phyloP scores from a whole-genome alignment of 1,140 invertebrate species.

The Nasonia vitripennis region DNA sequence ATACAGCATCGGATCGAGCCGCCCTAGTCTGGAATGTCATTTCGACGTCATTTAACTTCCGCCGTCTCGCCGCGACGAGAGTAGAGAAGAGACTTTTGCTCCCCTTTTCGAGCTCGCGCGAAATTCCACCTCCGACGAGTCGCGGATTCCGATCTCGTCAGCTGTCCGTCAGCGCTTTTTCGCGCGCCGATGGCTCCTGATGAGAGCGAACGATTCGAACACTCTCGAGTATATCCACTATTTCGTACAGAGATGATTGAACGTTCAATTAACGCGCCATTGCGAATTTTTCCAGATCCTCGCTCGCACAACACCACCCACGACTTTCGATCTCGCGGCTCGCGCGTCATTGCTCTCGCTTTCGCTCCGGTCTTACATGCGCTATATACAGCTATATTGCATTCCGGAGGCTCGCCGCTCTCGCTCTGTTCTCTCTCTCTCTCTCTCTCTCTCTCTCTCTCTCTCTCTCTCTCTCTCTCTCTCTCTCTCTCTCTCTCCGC shows the following conservation, averaged over 20 bases:
- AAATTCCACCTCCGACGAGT: constrained; percentile 23
- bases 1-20: not conserved
- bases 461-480: not conserved
- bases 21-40: constrained; percentile 22
- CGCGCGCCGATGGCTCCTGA: not conserved
- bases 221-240: not conserved
- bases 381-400: constrained; percentile 10
- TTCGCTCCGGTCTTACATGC: not conserved
- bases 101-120: not conserved
- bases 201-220: not conserved
- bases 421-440: not conserved
- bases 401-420: not conserved
- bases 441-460: not conserved
- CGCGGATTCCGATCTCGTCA: not conserved
- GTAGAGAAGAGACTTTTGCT: not conserved
- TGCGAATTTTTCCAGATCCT: not conserved
- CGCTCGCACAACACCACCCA: not conserved
- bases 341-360: constrained; percentile 20
- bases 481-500: not conserved
- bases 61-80: not conserved
- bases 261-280: not conserved
- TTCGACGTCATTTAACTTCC: constrained; percentile 44
- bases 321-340: constrained; percentile 25
- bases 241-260: not conserved
- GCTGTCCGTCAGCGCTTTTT: not conserved